phyloP scores from a whole-genome alignment of 2,888 invertebrate species.

The Temnothorax ravouxi region DNA sequence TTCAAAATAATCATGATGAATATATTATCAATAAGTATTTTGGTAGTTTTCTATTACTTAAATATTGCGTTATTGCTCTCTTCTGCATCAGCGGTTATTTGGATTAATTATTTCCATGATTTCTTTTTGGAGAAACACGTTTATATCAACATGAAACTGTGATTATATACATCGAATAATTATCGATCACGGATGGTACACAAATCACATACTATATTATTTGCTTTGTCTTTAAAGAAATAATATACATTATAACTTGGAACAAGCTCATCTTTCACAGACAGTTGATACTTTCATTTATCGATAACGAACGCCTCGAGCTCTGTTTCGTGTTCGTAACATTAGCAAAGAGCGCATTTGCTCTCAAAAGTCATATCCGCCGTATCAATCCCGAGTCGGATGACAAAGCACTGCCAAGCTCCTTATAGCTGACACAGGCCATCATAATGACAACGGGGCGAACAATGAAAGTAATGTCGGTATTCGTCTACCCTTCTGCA shows the following conservation, averaged over 20 bases:
- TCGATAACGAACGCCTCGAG: constrained; percentile 17
- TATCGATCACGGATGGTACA: not conserved
- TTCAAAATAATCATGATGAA: not conserved
- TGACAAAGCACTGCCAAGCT: constrained; percentile 15
- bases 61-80: not conserved
- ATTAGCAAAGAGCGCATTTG: constrained; percentile 3
- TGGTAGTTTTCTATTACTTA: not conserved
- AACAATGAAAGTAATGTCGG: constrained; percentile 28
- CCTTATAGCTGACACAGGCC: not conserved
- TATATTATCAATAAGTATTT: constrained; percentile 13
- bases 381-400: not conserved
- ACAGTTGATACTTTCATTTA: constrained; percentile 6
- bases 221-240: not conserved
- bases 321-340: not conserved
- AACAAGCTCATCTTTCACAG: not conserved
- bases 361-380: not conserved
- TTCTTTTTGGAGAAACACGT: not conserved
- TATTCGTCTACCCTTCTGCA: constrained; percentile 16
- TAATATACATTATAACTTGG: not conserved
- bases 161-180: not conserved
- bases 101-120: not conserved
- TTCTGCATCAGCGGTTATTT: not conserved
- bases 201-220: not conserved
- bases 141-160: not conserved
- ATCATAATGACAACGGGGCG: constrained; percentile 3